Conservation (phyloP, 35 echinoderm and acorn worm genomes). For the Ophioderma brevispina region DNA sequence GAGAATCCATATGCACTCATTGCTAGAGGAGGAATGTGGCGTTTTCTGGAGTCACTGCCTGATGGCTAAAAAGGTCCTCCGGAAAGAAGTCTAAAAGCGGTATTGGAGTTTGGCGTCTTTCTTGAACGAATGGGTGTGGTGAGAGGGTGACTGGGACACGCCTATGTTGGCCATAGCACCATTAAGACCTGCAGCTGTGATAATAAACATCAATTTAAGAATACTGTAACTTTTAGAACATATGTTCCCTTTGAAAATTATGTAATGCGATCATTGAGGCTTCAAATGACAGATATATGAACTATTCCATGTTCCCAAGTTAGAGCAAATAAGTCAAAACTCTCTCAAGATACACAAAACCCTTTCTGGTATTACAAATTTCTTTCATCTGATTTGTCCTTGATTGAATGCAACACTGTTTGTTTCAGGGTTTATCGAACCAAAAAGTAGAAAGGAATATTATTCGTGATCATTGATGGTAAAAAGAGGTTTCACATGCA, state of each 20-base stretch:
- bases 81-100: slow-evolving; percentile 48
- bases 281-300: background rate
- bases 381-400: too few relatives aligned
- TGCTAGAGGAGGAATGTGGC: slow-evolving; percentile 26
- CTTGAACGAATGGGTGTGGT: slow-evolving; percentile 46
- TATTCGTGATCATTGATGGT: too few relatives aligned
- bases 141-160: slow-evolving; percentile 85
- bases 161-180: slow-evolving; percentile 98
- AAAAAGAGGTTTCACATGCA: too few relatives aligned
- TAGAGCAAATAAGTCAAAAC: too few relatives aligned
- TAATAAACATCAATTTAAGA: too few relatives aligned
- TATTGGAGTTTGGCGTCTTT: slow-evolving; percentile 32
- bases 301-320: too few relatives aligned
- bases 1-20: slow-evolving; percentile 47
- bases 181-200: slow-evolving; percentile 82
- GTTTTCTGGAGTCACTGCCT: slow-evolving; percentile 30
- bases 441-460: too few relatives aligned
- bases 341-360: too few relatives aligned
- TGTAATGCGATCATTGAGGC: background rate
- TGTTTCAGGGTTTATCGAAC: too few relatives aligned
- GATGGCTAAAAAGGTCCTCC: slow-evolving; percentile 59
- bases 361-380: too few relatives aligned
- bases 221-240: background rate
- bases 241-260: background rate
- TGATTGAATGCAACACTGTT: too few relatives aligned